Base-by-base conservation (phyloP, 1,140 invertebrate genomes). In the Fopius arisanus region DNA sequence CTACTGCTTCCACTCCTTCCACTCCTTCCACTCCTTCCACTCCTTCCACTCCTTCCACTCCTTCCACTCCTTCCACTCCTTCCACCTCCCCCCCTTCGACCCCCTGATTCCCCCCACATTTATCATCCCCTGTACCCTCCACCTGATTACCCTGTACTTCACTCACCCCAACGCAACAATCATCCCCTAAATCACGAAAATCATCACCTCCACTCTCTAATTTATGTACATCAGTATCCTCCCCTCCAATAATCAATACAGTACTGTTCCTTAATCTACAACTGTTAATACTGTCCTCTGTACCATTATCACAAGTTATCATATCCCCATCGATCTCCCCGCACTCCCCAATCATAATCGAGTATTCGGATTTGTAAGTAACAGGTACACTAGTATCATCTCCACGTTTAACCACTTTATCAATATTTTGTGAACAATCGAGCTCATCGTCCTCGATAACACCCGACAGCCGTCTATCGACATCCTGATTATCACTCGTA, bases 221-320 rank as follows among this genome's bases (percentile, higher is more conserved):
- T 51, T 72, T 72, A 74, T 71, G 73, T 70, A 70, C 73, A 77
- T 73, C 59, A 26, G 73, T 74, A 33, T 73, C 69, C 72, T 63
- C 75, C 76, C 77, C 78, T 65, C 75, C 74, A 65, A 26, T n/a
- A 14, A 65, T 65, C 19, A 31, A 65, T 65, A 65, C 62, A 72
- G 76, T 77, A 75, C 78, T 78, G 68, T 76, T 75, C 37, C 67
- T 74, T 82, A 78, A 80, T 80, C 78, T 83, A 82, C 76, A 79
- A 73, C 74, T 75, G 76, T 83, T 83, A 83, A 83, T 83, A 83
- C 81, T 83, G 81, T 83, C 78, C 67, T 80, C 77, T 77, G 71
- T 77, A 68, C 66, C 78, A 77, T 72, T 79, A 82, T 82, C 79
- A 82, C 80, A 81, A 72, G 66, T 78, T 63, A 63, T 67, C 69